Evolutionary conservation across 2,888 invertebrate species (phyloP), one percentile per base, ranked within the genome.

Genomic region (Galerucella nymphaeae): DNA sequence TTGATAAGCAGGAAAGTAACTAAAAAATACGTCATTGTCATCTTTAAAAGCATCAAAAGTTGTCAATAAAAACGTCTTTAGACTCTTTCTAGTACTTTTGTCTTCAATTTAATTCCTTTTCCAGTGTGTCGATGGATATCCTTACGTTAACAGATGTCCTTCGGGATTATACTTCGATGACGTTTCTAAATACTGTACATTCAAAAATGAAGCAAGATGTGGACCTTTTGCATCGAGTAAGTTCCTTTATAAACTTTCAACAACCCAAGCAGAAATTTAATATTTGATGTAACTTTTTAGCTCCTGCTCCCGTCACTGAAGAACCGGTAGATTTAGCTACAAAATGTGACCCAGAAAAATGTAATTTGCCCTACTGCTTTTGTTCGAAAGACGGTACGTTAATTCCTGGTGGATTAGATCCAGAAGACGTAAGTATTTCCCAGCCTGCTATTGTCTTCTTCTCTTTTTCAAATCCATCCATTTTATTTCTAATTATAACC

Each of bases 101-200:
- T 30, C 30, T 8, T 30, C 8, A 30, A 30, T 66, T 13, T 10
- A 20, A 41, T 59, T 67, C 16, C 14, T 67, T 63, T 66, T 72
- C 64, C 59, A 96, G 95, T 97, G 96, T 85, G 96, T 96, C 68
- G 96, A 96, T 87, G 94, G 94, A 73, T 95, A 90, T 84, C 95
- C 96, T 1, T 96, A 96, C 85, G 81, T 93, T 82, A 96, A 95
- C 86, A 90, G 95, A 83, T 97, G 96, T 86, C 97, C 96, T 13
- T 95, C 96, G 2, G 95, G 95, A 71, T 89, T 97, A 65, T 94
- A 93, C 86, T 97, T 96, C 84, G 96, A 97, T 85, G 96, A 96
- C 83, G 91, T 95, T 82, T 93, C 92, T 87, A 96, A 96, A 87
- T 94, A 90, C 83, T 97, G 96, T 85, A 97, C 96, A 2, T 96